Evolutionary conservation across 1,140 invertebrate species (phyloP).

Genomic region (Maniola jurtina): DNA sequence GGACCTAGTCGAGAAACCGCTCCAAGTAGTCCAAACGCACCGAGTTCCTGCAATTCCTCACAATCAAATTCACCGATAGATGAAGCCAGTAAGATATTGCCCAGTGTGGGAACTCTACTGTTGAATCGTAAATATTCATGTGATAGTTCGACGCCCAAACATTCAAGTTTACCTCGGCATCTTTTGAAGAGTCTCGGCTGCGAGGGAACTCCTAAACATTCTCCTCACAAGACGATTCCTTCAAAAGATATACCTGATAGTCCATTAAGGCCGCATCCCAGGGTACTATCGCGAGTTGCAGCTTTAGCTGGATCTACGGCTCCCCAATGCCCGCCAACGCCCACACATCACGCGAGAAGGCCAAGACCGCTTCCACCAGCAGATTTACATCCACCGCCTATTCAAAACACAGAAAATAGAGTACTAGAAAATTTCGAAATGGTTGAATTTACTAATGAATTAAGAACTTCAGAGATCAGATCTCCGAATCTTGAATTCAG

Average conservation of each 20-base stretch:
- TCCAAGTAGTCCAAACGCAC: slow-evolving; percentile 53
- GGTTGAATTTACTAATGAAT: slow-evolving; percentile 73
- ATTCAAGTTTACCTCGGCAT: slow-evolving; percentile 73
- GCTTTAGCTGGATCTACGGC: slow-evolving; percentile 56
- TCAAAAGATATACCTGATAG: slow-evolving; percentile 60
- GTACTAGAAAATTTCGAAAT: slow-evolving; percentile 67
- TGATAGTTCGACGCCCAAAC: slow-evolving; percentile 66
- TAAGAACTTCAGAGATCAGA: slow-evolving; percentile 75
- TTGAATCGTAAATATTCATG: slow-evolving; percentile 71
- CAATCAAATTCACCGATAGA: slow-evolving; percentile 67
- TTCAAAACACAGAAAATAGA: slow-evolving; percentile 61
- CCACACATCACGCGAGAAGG: slow-evolving; percentile 88
- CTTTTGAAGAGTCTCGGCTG: slow-evolving; percentile 65
- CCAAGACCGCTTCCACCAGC: slow-evolving; percentile 74
- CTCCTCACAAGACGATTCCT: slow-evolving; percentile 46
- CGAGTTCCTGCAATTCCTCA: slow-evolving; percentile 68
- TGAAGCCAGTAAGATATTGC: slow-evolving; percentile 51
- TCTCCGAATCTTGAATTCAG: slow-evolving; percentile 77
- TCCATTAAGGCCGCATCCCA: slow-evolving; percentile 79
- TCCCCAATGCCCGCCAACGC: slow-evolving; percentile 86
- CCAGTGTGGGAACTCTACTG: slow-evolving; percentile 61
- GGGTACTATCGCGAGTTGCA: slow-evolving; percentile 79
- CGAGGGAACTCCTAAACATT: slow-evolving; percentile 70
- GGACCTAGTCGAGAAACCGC: slow-evolving; percentile 50
- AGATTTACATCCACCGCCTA: slow-evolving; percentile 75